These are phyloP conservation scores for Catagonus wagneri DNA, from an alignment of 2,113 vertebrate genomes.

Conservation along the genomic window DNA sequence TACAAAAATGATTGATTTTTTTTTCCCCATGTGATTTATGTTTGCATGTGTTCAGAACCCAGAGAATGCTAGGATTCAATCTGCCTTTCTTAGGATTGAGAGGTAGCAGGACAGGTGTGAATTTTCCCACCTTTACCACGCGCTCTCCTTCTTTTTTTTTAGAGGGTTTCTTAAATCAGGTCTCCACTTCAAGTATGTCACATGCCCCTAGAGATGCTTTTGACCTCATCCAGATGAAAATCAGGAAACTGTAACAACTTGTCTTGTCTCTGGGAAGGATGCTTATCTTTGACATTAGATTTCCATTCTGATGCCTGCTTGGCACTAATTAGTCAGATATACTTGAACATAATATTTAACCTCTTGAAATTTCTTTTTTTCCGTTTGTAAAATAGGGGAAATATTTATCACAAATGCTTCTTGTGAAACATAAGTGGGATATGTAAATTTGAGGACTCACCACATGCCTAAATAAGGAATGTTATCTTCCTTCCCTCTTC, in stretches of 20 bases:
- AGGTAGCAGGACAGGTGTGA: not conserved
- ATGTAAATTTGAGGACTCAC: not conserved
- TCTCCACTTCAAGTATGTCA: not conserved
- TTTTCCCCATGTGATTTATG: not conserved
- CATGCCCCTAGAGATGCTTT: not conserved
- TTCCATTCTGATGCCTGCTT: not conserved
- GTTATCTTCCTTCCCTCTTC: not conserved
- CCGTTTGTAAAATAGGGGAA: not conserved
- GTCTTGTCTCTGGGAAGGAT: not conserved
- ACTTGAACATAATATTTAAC: not conserved
- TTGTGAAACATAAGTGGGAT: not conserved
- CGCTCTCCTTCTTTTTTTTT: not conserved
- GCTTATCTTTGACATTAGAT: not conserved
- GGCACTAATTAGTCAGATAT: not conserved
- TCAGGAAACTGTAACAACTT: not conserved
- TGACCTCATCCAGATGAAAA: not conserved
- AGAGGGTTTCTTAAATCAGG: not conserved
- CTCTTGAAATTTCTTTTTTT: not conserved
- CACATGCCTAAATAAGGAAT: not conserved
- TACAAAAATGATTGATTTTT: not conserved
- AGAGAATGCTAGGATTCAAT: conserved; percentile 24
- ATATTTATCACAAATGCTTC: not conserved
- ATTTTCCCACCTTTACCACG: not conserved
- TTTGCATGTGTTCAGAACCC: conserved; percentile 14
- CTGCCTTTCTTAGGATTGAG: not conserved